Evolutionary conservation across 2,797 vertebrate genomes (phyloP), one percentile per base, ranked within the genome.

Genomic region (Mormyrus hasselquistii): DNA sequence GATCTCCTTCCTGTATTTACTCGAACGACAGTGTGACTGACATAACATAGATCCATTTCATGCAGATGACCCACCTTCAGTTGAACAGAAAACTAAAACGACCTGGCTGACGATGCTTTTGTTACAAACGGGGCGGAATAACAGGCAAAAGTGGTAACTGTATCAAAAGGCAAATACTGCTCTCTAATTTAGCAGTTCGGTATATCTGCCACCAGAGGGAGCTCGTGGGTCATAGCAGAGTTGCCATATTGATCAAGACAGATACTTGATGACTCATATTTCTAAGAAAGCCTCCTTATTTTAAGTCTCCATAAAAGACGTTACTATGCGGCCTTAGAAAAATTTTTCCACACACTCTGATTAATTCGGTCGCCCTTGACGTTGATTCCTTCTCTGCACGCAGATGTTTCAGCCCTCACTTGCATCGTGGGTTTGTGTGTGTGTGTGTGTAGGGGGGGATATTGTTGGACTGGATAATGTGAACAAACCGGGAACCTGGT

Each of bases 401-500:
- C 93, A 94, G 92, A 92, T 92, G 92, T 91, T 94, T 91, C 92
- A 90, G 91, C 88, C 91, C 90, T 44, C 89, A 91, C 91, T 90
- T 89, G 90, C 73, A 88, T 92, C 91, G 90, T 92, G 90, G 88
- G 59, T 87, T 41, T 41, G 87, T 25, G 91, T 87, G 89, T 41
- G 87, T 25, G 91, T 87, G 89, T 41, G 87, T 25, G 91, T 86
- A 88, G 89, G 90, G 89, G 91, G 90, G 92, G 92, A 94, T 94
- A 93, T 89, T 93, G 93, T 84, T 94, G 93, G 91, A 93, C 94
- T 92, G 94, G 95, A 95, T 93, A 95, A 91, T 89, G 92, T 92
- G 89, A 90, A 90, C 87, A 90, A 90, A 93, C 91, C 89, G 89
- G 93, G 91, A 94, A 91, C 93, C 93, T 92, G 87, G 94, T 93